A percentile compares a stretch with the other conserved stretches of the same genome.
Conservation (phyloP, 2,888 invertebrate genomes). For the Drosophila mayaguana region DNA sequence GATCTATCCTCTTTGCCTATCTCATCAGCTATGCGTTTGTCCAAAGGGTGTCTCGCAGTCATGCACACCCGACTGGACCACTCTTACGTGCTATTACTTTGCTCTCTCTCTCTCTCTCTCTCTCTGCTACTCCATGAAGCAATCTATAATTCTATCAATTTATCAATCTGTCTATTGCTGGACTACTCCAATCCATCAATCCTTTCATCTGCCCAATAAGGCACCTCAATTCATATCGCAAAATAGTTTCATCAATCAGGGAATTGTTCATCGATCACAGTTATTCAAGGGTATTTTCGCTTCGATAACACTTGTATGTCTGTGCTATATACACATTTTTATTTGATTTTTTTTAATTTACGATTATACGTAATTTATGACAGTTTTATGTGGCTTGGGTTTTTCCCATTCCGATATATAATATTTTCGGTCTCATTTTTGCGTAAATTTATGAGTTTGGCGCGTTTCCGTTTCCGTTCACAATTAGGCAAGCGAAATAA, state of each 20-base stretch:
- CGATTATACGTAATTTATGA: constrained; percentile 58
- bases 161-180: not conserved
- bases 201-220: not conserved
- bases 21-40: not conserved
- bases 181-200: not conserved
- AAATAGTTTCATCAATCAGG: constrained; percentile 1
- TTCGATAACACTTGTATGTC: not conserved
- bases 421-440: constrained; percentile 8
- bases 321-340: not conserved
- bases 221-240: not conserved
- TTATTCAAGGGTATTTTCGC: constrained; percentile 2
- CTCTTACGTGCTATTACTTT: not conserved
- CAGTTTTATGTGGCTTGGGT: constrained; percentile 24
- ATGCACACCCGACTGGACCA: not conserved
- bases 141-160: not conserved
- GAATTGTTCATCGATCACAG: not conserved
- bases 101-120: no score
- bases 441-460: constrained; percentile 56
- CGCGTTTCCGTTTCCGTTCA: constrained; percentile 65
- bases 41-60: not conserved
- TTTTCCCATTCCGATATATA: constrained; percentile 8
- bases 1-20: not conserved
- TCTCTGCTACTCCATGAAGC: not conserved
- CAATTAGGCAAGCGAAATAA: constrained; percentile 56
- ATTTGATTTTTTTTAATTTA: constrained; percentile 51